A percentile compares a stretch with the other conserved stretches of the same genome.
Conservation (phyloP, 2,888 invertebrate species). For the Coenonympha arcania region DNA sequence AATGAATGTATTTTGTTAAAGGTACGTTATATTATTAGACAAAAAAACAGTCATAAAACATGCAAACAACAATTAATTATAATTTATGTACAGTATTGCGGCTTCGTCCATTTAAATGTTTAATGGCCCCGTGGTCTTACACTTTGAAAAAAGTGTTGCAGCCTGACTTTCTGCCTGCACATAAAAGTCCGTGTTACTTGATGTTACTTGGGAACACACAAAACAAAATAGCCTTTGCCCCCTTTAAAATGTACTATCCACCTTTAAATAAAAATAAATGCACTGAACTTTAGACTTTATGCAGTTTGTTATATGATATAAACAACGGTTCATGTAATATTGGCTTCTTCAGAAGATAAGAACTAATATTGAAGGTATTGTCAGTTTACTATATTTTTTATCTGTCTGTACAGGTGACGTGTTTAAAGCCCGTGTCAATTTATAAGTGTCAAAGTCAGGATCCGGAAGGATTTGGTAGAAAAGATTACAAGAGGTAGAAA, state of each 20-base stretch:
- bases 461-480: slow-evolving; percentile 4
- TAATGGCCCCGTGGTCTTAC: background rate
- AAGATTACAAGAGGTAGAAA: no score
- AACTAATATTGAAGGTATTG: slow-evolving; percentile 21
- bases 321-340: background rate
- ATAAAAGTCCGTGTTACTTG: no score
- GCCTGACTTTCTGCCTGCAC: no score
- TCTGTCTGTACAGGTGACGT: slow-evolving; percentile 40
- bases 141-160: background rate
- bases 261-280: background rate
- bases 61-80: no score
- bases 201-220: slow-evolving; percentile 3
- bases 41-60: no score
- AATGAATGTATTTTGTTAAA: no score
- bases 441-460: slow-evolving; percentile 49
- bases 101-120: background rate
- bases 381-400: slow-evolving; percentile 23
- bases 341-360: slow-evolving; percentile 12
- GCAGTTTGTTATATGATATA: slow-evolving; percentile 8
- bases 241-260: slow-evolving; percentile 23
- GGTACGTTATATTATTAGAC: no score
- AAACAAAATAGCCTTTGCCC: slow-evolving; percentile 9
- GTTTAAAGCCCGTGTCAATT: slow-evolving; percentile 47
- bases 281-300: slow-evolving; percentile 8
- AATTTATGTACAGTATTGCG: no score